phyloP scores from a whole-genome alignment of 2,113 vertebrate species.

The Gymnorhina tibicen region DNA sequence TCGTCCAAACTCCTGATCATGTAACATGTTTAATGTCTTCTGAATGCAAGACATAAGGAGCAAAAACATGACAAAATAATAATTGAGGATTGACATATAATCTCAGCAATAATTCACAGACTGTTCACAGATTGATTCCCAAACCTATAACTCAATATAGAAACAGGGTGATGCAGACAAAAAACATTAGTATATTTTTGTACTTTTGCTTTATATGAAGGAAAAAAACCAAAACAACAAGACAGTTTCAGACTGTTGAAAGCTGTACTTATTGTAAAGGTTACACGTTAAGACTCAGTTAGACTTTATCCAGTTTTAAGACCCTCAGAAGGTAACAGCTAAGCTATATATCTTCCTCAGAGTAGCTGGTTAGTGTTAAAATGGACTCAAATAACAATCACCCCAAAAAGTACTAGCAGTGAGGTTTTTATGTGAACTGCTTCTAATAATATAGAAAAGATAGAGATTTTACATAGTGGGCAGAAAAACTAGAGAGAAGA shows the following conservation, averaged over 20 bases:
- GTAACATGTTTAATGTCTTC: background rate
- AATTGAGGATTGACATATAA: background rate
- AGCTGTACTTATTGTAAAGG: background rate
- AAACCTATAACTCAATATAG: background rate
- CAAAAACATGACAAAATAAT: background rate
- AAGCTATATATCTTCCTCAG: background rate
- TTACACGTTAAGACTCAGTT: background rate
- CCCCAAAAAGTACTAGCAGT: background rate
- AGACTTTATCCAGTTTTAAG: background rate
- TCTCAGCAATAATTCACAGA: background rate
- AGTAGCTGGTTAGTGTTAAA: background rate
- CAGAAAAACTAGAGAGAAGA: background rate
- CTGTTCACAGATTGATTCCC: background rate
- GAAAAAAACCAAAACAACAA: background rate
- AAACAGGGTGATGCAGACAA: background rate
- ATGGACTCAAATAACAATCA: background rate
- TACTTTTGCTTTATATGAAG: background rate
- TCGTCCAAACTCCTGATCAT: background rate
- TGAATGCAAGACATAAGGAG: background rate
- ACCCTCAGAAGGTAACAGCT: background rate
- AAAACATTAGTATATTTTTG: background rate
- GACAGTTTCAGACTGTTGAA: background rate
- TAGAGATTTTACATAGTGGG: background rate
- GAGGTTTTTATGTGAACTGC: background rate
- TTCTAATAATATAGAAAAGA: background rate